Evolutionary conservation across 2,113 vertebrate genomes (phyloP).

Genomic region (Pyxicephalus adspersus): DNA sequence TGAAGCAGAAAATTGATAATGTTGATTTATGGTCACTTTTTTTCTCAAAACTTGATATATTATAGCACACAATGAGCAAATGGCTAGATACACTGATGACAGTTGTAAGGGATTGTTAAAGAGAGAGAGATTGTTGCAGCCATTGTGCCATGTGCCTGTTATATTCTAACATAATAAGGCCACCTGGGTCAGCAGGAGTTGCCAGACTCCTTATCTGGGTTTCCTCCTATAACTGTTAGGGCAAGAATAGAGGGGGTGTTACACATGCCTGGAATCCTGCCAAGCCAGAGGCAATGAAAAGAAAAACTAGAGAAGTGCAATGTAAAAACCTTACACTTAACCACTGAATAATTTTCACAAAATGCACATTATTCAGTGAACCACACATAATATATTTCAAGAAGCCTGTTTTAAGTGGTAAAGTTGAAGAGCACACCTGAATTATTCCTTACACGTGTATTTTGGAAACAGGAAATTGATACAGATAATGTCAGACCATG

Average conservation of each 20-base stretch:
- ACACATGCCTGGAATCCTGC: slow-evolving; percentile 9
- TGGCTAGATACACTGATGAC: not conserved
- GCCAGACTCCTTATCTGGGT: not conserved
- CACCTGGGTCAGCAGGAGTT: not conserved
- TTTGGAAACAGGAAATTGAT: too few species aligned
- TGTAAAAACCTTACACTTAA: not conserved
- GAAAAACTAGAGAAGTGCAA: not conserved
- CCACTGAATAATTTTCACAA: too few species aligned
- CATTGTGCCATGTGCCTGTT: too few species aligned
- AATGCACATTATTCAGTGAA: too few species aligned
- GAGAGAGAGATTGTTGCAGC: not conserved
- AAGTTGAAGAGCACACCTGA: too few species aligned
- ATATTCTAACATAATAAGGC: not conserved
- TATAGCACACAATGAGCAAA: not conserved
- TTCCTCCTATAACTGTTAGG: not conserved
- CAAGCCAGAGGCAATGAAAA: not conserved
- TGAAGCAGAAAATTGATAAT: too few species aligned
- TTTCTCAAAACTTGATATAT: not conserved
- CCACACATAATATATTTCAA: too few species aligned
- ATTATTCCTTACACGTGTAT: too few species aligned
- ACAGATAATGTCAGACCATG: too few species aligned
- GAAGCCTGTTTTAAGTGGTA: too few species aligned
- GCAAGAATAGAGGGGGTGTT: not conserved
- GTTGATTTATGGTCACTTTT: too few species aligned
- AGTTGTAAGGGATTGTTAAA: not conserved